phyloP scores from a whole-genome alignment of 1,140 invertebrate genomes.

The Penaeus chinensis region DNA sequence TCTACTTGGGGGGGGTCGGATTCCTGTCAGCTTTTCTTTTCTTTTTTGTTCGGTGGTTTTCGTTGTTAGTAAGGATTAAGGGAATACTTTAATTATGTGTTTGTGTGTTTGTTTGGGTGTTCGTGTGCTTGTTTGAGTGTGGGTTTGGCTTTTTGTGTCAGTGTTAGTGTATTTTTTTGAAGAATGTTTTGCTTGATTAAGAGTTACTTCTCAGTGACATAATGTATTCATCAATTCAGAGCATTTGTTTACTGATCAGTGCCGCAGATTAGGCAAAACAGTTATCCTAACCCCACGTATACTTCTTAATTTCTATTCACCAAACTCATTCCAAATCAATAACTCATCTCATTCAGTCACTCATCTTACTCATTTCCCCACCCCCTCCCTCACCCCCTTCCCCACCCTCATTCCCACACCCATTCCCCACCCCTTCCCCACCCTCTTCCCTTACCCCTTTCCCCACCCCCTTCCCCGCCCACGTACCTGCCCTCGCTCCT shows the following conservation, averaged over 20 bases:
- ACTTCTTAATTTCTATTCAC: background rate
- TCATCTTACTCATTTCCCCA: background rate
- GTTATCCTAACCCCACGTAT: no score
- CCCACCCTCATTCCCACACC: background rate
- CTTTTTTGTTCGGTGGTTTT: no score
- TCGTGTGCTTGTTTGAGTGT: background rate
- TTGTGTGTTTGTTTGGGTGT: background rate
- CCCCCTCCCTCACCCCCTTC: background rate
- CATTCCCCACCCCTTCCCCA: background rate
- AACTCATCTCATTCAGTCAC: background rate
- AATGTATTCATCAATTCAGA: no score
- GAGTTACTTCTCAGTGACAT: no score
- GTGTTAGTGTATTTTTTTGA: background rate
- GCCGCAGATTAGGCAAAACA: no score
- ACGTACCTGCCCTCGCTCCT: slow-evolving; percentile 65
- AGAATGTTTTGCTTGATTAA: no score
- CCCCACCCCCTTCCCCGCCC: background rate
- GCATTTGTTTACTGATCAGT: no score
- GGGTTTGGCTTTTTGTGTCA: background rate
- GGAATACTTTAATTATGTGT: no score
- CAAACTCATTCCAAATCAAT: background rate
- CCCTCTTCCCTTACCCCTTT: background rate
- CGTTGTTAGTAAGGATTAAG: no score
- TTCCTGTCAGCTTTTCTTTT: no score
- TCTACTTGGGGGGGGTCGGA: no score